A percentile compares a stretch with the other conserved stretches of the same genome.
Evolutionary conservation across 2,113 vertebrate species (phyloP).

Genomic region (Ornithorhynchus anatinus): DNA sequence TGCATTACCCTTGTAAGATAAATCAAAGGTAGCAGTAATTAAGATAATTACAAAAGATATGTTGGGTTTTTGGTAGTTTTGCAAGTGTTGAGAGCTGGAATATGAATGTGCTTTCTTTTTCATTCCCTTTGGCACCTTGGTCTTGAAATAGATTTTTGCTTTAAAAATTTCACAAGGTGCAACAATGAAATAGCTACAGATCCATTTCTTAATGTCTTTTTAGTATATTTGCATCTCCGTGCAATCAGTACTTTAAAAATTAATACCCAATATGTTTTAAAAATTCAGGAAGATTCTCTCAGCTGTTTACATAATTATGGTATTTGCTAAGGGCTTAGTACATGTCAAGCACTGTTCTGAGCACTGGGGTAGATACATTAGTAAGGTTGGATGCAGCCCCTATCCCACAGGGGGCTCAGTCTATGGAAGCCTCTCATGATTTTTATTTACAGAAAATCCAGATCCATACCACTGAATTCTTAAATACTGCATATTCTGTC

Average conservation of each 20-base stretch:
- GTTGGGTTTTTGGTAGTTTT: slow-evolving; percentile 51
- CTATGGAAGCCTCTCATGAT: too few species aligned
- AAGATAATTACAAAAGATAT: slow-evolving; percentile 65
- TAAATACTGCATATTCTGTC: background rate
- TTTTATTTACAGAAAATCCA: too few species aligned
- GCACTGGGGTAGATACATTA: too few species aligned
- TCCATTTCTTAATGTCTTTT: background rate
- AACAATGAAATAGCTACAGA: too few species aligned
- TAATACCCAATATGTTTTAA: accelerated
- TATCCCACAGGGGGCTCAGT: too few species aligned
- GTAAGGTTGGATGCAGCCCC: too few species aligned
- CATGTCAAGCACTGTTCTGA: too few species aligned
- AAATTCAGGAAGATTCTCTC: too few species aligned
- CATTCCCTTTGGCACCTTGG: slow-evolving; percentile 26
- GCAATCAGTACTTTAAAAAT: background rate
- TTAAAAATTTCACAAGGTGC: background rate
- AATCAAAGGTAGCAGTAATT: slow-evolving; percentile 62
- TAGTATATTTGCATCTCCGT: background rate
- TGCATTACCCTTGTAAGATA: slow-evolving; percentile 55
- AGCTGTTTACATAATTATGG: background rate
- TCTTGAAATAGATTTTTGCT: background rate
- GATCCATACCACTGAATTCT: background rate
- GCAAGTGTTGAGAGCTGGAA: slow-evolving; percentile 42
- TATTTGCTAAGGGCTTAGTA: too few species aligned
- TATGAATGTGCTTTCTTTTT: slow-evolving; percentile 51